Conservation (phyloP, 2,888 invertebrate species). For the Diplolepis rosae region DNA sequence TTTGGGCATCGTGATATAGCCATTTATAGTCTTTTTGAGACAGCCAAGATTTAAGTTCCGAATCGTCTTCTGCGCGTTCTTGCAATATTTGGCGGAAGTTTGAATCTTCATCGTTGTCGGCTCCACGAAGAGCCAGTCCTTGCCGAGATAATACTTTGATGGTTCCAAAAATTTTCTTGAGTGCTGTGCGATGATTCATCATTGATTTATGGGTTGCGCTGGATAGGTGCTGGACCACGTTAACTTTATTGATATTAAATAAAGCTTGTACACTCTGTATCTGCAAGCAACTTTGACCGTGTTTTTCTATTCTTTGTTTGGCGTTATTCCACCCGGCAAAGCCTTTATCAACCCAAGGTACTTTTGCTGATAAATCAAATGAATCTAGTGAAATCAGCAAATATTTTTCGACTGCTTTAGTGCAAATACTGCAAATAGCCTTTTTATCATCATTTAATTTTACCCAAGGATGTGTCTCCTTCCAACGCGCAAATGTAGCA, state of each 20-base stretch:
- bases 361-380: constrained; percentile 17
- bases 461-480: no score
- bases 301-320: constrained; percentile 42
- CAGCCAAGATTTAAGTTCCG: constrained; percentile 41
- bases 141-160: background rate
- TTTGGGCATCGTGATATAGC: background rate
- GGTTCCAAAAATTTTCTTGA: constrained; percentile 32
- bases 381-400: background rate
- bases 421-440: background rate
- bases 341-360: constrained; percentile 37
- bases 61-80: constrained; percentile 41
- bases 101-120: constrained; percentile 26
- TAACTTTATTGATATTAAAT: constrained; percentile 36
- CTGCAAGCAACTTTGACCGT: constrained; percentile 42
- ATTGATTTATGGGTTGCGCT: background rate
- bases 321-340: constrained; percentile 50
- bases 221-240: constrained; percentile 13
- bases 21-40: background rate
- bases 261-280: constrained; percentile 38
- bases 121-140: background rate
- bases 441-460: background rate
- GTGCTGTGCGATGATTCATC: constrained; percentile 1
- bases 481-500: no score
- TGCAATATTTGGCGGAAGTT: constrained; percentile 44
- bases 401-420: background rate